Percentiles rank a stretch among this genome's conserved stretches.
Evolutionary conservation across 2,113 vertebrate species (phyloP).

Genomic region (Pteruthius melanotis): DNA sequence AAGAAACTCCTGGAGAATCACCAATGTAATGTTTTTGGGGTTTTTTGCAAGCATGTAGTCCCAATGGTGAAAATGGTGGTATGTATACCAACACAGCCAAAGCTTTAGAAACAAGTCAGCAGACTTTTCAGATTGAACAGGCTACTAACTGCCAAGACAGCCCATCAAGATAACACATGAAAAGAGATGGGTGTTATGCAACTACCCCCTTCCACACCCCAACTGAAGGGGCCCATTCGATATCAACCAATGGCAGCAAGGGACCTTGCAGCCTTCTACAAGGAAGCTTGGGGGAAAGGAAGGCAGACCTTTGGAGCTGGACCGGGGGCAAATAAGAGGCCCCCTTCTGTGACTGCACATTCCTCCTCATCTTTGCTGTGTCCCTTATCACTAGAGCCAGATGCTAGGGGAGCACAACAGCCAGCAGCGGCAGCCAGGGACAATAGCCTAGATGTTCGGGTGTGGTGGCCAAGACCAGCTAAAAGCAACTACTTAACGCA

Average conservation of each 20-base stretch:
- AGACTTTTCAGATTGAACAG: background rate
- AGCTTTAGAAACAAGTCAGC: background rate
- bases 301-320: background rate
- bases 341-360: background rate
- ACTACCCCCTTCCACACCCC: background rate
- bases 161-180: background rate
- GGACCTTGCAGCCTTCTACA: background rate
- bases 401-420: background rate
- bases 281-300: background rate
- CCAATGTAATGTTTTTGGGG: background rate
- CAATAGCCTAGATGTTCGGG: background rate
- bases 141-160: background rate
- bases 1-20: background rate
- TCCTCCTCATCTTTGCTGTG: background rate
- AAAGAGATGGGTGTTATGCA: background rate
- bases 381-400: slow-evolving; percentile 36
- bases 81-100: background rate
- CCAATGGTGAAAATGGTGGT: background rate
- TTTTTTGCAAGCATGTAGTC: background rate
- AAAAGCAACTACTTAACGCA: background rate
- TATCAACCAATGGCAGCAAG: background rate
- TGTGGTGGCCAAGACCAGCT: background rate
- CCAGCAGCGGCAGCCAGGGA: background rate
- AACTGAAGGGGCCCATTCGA: background rate
- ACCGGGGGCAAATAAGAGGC: background rate